phyloP scores from a whole-genome alignment of 2,797 vertebrate genomes.

The Cuculus canorus region DNA sequence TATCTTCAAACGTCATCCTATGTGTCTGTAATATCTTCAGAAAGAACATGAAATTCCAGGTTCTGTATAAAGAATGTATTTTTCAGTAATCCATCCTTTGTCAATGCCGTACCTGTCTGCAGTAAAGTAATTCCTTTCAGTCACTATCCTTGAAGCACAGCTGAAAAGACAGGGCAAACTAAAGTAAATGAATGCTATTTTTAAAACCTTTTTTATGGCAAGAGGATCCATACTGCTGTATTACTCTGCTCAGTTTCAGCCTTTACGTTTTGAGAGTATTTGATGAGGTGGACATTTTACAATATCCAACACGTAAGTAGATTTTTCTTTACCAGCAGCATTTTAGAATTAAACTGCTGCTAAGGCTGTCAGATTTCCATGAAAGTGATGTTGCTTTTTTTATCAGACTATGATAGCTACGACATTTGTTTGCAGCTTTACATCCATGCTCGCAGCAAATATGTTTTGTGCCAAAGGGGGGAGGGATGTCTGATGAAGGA shows the following conservation, averaged over 20 bases:
- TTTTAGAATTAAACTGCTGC: neutral
- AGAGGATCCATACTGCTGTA: neutral
- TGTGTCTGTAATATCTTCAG: neutral
- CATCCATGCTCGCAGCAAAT: neutral
- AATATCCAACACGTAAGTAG: neutral
- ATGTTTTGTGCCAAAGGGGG: neutral
- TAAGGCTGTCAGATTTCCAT: neutral
- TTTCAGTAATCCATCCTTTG: neutral
- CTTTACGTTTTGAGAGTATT: neutral
- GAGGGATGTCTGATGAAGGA: neutral
- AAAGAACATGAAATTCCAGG: neutral
- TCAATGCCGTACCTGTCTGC: neutral
- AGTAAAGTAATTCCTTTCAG: neutral
- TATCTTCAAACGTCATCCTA: neutral
- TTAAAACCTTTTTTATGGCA: neutral
- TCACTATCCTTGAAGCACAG: neutral
- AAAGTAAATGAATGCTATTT: neutral
- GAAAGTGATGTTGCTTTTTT: neutral
- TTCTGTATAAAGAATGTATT: neutral
- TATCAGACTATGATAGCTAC: neutral
- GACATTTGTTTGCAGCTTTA: neutral
- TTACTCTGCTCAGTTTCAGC: neutral
- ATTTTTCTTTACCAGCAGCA: neutral
- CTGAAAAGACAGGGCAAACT: neutral
- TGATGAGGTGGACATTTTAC: neutral